Base-by-base conservation (phyloP, 64 coral and sea anemone species). In the Stichodactyla mertensii region DNA sequence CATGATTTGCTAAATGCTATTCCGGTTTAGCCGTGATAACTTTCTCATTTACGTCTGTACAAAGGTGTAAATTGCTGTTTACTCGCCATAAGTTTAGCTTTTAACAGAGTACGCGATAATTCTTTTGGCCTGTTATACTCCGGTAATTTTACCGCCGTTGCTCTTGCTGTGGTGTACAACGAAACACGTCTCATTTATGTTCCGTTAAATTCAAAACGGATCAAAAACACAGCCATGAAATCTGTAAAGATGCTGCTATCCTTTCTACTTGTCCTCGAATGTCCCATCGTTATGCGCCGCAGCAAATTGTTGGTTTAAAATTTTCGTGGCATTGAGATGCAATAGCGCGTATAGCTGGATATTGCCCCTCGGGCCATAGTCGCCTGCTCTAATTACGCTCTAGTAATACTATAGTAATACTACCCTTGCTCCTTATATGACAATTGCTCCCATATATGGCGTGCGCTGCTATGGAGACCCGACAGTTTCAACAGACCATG, bases 401-500 rank as follows among this genome's bases (percentile, higher is more conserved):
- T 91, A 91, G 80, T 88, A 71, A 67, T 77, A 79, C 79, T 82
- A 31, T 84, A 86, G 83, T 95, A 90, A 97, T 89, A 93, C 87
- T 92, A 85, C 91, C 71, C 94, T 93, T 93, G 81, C 87, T 84
- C 94, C 91, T 89, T 78, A 85, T 89, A 93, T 97, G 94, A 97
- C 94, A 93, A 86, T 83, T 84, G 82, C 53, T 16, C 56, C 94
- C 94, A 93, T 97, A 97, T 97, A 97, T 97, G 91, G 94, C 86
- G 90, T 78, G 60, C 69, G 94, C 88, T 87, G 59, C 94, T 79
- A 97, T 16, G 94, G 94, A 87, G 86, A 97, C 94, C 88, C 88
- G 94, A 97, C 94, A 97, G 88, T 90, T 97, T 87, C 91, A 97
- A 97, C 94, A 97, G 88, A 92, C 91, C 92, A 97, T 97, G 94